These are phyloP conservation scores for Diarsia rubi DNA, from an alignment of 2,888 invertebrate genomes.

Conservation along the genomic window DNA sequence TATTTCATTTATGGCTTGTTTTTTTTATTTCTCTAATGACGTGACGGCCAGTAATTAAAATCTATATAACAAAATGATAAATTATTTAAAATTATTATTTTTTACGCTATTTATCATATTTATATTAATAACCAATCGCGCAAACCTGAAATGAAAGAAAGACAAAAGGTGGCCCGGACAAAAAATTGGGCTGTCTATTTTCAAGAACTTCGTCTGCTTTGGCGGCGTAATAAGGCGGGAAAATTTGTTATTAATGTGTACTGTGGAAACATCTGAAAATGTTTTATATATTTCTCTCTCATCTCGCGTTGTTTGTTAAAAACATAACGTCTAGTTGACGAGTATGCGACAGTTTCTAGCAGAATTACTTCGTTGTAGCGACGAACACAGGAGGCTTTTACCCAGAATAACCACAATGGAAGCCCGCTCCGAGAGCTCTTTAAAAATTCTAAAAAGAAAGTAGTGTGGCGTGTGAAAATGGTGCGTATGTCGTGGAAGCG, in stretches of 20 bases:
- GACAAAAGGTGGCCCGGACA: background rate
- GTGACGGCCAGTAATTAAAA: background rate
- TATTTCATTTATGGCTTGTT: background rate
- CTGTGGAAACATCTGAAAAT: constrained; percentile 13
- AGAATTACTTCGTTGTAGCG: constrained; percentile 59
- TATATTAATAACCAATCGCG: background rate
- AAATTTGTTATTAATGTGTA: constrained; percentile 12
- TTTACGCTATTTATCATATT: background rate
- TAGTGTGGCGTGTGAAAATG: constrained; percentile 63
- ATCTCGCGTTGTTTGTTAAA: constrained; percentile 21
- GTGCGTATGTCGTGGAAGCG: constrained; percentile 57
- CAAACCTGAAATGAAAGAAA: background rate
- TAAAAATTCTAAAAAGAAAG: constrained; percentile 67
- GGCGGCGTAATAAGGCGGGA: constrained; percentile 1
- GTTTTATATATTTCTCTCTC: background rate
- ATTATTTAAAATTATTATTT: background rate
- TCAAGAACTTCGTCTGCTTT: background rate
- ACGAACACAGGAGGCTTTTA: constrained; percentile 59
- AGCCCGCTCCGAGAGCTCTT: constrained; percentile 64
- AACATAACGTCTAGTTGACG: constrained; percentile 39
- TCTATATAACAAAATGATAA: background rate
- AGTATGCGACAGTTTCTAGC: constrained; percentile 42
- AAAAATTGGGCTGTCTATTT: background rate
- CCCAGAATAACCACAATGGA: constrained; percentile 67
- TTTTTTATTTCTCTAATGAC: background rate